phyloP scores from a whole-genome alignment of 2,113 vertebrate species.

The Martes martes region DNA sequence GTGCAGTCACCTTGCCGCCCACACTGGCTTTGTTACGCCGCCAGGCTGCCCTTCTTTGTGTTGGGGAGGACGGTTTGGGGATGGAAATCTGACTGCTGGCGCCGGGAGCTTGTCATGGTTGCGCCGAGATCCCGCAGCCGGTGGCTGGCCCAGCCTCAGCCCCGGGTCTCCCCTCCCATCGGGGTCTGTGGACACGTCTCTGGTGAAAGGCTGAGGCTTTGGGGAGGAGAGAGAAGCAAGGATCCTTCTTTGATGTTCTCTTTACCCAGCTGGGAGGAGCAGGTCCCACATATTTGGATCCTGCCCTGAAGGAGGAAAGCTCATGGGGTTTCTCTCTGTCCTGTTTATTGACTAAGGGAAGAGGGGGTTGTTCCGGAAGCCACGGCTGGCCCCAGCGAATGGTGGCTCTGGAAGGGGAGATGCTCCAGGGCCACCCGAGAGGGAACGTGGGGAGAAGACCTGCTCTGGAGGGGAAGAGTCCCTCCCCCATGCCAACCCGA shows the following conservation, averaged over 20 bases:
- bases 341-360: neutral
- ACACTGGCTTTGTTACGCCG: conserved; percentile 83
- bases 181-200: conserved; percentile 8
- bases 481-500: accelerated
- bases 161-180: conserved; percentile 61
- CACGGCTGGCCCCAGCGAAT: neutral
- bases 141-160: conserved; percentile 59
- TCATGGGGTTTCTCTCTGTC: neutral
- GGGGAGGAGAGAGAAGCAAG: neutral
- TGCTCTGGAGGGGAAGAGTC: too few relatives aligned
- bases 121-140: conserved; percentile 71
- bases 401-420: neutral
- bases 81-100: conserved; percentile 77
- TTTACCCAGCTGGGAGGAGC: neutral
- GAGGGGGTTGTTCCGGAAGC: accelerated
- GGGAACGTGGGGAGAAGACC: accelerated
- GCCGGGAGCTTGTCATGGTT: conserved; percentile 63
- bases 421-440: neutral
- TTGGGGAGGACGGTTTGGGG: conserved; percentile 72
- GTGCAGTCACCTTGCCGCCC: conserved; percentile 89
- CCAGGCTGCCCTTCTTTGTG: conserved; percentile 85
- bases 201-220: neutral
- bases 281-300: neutral
- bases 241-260: neutral
- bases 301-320: neutral